Percentiles rank a stretch among this genome's conserved stretches.
phyloP scores from a whole-genome alignment of 2,113 vertebrate genomes.

The Glaucomys volans region DNA sequence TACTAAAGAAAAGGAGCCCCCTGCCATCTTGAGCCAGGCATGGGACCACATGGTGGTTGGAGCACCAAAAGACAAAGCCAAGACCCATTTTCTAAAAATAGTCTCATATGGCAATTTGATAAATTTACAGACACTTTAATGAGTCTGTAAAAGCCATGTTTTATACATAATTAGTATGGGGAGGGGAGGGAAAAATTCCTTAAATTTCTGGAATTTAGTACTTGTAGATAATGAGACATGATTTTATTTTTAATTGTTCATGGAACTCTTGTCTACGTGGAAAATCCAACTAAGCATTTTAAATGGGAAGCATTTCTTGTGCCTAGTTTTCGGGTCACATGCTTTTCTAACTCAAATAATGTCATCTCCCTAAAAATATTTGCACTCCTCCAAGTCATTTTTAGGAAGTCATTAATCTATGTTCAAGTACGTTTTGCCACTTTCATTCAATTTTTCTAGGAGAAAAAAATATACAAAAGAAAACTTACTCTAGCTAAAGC shows the following conservation, averaged over 20 bases:
- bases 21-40: background rate
- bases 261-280: background rate
- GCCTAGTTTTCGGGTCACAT: background rate
- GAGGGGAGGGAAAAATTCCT: too few relatives aligned
- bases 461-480: constrained; percentile 23
- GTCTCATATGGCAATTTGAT: background rate
- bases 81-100: background rate
- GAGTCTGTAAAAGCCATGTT: background rate
- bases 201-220: background rate
- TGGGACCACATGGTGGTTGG: accelerated
- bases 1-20: background rate
- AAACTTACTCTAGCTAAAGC: constrained; percentile 32
- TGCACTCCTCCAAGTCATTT: background rate
- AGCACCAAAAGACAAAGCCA: background rate
- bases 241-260: background rate
- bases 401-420: constrained; percentile 47
- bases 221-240: background rate
- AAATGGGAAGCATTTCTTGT: background rate
- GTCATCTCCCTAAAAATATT: background rate
- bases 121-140: background rate
- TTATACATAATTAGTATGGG: background rate
- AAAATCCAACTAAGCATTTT: background rate
- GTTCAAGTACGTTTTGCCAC: constrained; percentile 13
- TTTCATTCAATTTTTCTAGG: constrained; percentile 35
- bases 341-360: constrained; percentile 11